Base-by-base conservation (phyloP, 2,888 invertebrate genomes). In the Heliconius hortense region DNA sequence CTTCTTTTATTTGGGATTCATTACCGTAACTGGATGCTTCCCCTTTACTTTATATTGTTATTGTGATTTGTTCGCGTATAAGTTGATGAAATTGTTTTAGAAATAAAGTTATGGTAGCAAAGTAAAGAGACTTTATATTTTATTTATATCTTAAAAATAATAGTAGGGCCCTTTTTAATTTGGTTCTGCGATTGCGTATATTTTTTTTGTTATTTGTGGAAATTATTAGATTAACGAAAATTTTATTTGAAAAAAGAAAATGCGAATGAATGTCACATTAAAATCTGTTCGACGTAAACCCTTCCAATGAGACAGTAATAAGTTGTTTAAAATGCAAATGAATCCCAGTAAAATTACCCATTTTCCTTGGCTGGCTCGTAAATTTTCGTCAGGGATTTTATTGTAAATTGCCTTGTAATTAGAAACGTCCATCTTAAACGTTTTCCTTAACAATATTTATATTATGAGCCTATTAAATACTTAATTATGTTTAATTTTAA, bases 1-100 rank as follows among this genome's bases (percentile, higher is more conserved):
- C 21, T 72, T 62, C 71, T 75, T 72, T 72, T 69, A 77, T 70
- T 73, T 70, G 59, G 76, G 66, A 73, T 74, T 76, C 69, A 78
- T 76, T 76, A 72, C 43, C 26, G 48, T 39, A 53, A 56, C 48
- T 21, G 35, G 68, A 69, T 48, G 31, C 31, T 31, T 31, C 31
- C 31, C 31, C 31, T 56, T 62, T 67, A 53, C 18, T 59, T 26
- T 63, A 28, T 63, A 73, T 43, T 48, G 39, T 66, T 73, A 69
- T 68, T 73, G 35, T 68, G 26, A 28, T 71, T 71, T 71, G 24
- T 39, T 71, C 11, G 24, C 24, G 35, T 39, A 4, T 26, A 59
- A 39, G 18, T 60, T 70, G 35, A 59, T 60, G 18, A 71, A 18
- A 39, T 43, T 15, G 2, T 59, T 39, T 59, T 60, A 31, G 15